A percentile compares a stretch with the other conserved stretches of the same genome.
These are phyloP conservation scores for Leptodactylus fuscus DNA, from an alignment of 2,113 vertebrate genomes.

Conservation along the genomic window DNA sequence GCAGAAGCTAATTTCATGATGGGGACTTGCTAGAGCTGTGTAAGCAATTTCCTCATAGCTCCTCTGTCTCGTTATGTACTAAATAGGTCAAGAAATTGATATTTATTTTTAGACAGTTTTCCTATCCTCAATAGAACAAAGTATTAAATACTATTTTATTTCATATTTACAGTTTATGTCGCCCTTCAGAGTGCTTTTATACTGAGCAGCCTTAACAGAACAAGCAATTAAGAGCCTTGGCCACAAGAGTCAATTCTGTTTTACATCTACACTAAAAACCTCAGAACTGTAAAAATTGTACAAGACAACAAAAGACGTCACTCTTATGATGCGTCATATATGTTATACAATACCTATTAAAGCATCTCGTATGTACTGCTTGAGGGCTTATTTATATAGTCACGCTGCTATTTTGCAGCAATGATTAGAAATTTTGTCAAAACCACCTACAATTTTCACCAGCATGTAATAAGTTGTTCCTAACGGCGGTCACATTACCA, in stretches of 20 bases:
- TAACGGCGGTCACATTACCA: too few species aligned
- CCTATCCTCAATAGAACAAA: slow-evolving; percentile 20
- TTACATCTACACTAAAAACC: neutral
- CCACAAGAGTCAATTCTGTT: neutral
- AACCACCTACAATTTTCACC: too few species aligned
- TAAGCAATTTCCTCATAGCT: slow-evolving; percentile 44
- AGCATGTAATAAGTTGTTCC: too few species aligned
- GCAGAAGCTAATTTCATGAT: slow-evolving; percentile 49
- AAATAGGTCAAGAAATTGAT: slow-evolving; percentile 55
- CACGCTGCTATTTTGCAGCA: too few species aligned
- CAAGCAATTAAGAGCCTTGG: slow-evolving; percentile 29
- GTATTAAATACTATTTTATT: slow-evolving; percentile 41
- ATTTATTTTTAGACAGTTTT: slow-evolving; percentile 52
- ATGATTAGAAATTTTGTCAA: too few species aligned
- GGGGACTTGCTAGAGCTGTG: slow-evolving; percentile 41
- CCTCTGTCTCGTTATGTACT: slow-evolving; percentile 16
- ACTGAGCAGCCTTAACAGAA: neutral
- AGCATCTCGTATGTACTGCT: too few species aligned
- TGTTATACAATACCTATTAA: too few species aligned
- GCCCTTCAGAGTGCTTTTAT: neutral
- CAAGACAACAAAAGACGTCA: too few species aligned
- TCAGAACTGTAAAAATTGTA: too few species aligned
- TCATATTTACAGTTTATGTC: slow-evolving; percentile 23
- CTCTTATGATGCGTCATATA: too few species aligned
- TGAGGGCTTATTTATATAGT: too few species aligned